Conservation (phyloP, 2,888 invertebrate species). For the Ditula angustiorana region DNA sequence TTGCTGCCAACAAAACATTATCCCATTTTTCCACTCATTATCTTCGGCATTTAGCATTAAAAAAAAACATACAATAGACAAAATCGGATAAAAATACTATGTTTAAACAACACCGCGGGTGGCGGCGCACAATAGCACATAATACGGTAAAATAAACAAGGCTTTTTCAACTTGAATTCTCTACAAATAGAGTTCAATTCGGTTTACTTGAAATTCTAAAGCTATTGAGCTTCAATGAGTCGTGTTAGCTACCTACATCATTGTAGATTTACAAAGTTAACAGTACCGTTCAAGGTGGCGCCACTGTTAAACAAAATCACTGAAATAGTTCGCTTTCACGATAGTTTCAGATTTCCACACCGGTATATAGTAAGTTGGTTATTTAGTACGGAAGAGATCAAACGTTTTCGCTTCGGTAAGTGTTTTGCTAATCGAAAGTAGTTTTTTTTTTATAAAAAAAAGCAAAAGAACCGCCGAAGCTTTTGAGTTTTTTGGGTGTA, state of each 20-base stretch:
- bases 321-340: not conserved
- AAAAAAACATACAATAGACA: slow-evolving; percentile 57
- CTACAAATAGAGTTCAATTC: slow-evolving; percentile 5
- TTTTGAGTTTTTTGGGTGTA: slow-evolving; percentile 27
- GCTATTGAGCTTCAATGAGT: slow-evolving; percentile 38
- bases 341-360: slow-evolving; percentile 3
- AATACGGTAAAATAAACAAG: slow-evolving; percentile 37
- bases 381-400: slow-evolving; percentile 30
- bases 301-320: not conserved
- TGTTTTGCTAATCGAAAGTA: slow-evolving; percentile 40
- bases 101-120: slow-evolving; percentile 68
- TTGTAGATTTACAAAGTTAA: slow-evolving; percentile 29
- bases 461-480: slow-evolving; percentile 24
- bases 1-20: slow-evolving; percentile 52
- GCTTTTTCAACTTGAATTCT: slow-evolving; percentile 46
- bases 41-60: slow-evolving; percentile 61
- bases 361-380: slow-evolving; percentile 1
- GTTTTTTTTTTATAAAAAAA: slow-evolving; percentile 34
- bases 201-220: slow-evolving; percentile 12
- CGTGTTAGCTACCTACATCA: slow-evolving; percentile 43
- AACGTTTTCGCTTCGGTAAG: slow-evolving; percentile 36
- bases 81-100: slow-evolving; percentile 49
- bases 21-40: slow-evolving; percentile 71
- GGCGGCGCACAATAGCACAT: slow-evolving; percentile 50
- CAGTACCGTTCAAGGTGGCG: slow-evolving; percentile 5